Evolutionary conservation across 2,797 vertebrate species (phyloP).

Genomic region (Hydrolagus colliei): DNA sequence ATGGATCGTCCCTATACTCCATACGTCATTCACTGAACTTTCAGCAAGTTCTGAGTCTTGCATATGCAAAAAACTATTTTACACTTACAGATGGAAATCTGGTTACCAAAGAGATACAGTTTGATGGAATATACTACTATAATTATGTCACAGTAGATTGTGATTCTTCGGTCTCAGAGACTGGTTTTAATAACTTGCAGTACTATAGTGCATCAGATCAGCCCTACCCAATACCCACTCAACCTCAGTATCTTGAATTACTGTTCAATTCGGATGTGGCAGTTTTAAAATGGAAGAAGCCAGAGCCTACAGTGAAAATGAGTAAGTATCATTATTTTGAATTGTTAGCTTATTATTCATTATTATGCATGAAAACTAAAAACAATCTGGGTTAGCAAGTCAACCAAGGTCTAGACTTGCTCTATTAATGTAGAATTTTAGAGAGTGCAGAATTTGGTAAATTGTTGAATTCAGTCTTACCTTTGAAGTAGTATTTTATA

Average conservation of each 20-base stretch:
- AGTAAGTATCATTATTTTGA: slow-evolving; percentile 35
- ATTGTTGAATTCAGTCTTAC: too few species aligned
- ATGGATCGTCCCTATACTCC: not conserved
- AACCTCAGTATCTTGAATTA: slow-evolving; percentile 31
- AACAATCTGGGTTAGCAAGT: too few species aligned
- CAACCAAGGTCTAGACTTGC: too few species aligned
- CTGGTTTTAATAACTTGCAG: not conserved
- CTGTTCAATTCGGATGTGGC: slow-evolving; percentile 39
- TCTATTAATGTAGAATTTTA: too few species aligned
- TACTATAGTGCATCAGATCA: not conserved
- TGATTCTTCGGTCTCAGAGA: not conserved
- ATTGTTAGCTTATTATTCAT: not conserved
- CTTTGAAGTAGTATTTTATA: too few species aligned
- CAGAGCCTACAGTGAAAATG: slow-evolving; percentile 33
- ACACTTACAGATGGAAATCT: not conserved
- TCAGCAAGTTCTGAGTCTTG: not conserved
- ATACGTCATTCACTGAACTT: not conserved
- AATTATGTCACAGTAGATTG: not conserved
- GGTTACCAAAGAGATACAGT: not conserved
- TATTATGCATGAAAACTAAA: not conserved
- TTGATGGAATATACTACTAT: not conserved
- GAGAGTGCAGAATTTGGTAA: too few species aligned
- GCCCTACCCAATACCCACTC: not conserved
- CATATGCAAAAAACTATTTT: not conserved
- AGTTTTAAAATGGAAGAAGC: slow-evolving; percentile 36